Evolutionary conservation across 1,140 invertebrate genomes (phyloP).

Genomic region (Bacillus rossius): DNA sequence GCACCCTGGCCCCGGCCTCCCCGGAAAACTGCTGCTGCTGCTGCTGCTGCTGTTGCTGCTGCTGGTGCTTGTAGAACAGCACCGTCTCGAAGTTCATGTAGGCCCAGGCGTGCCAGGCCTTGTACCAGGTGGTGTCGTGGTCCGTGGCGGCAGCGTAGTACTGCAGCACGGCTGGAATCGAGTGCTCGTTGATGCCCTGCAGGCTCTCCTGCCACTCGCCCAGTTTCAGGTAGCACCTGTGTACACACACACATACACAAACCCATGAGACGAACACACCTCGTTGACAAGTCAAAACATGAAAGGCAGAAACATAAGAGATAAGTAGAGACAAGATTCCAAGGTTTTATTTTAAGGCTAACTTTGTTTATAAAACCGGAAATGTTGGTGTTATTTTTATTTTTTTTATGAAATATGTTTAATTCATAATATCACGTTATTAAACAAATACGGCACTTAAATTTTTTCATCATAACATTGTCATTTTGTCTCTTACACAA

Average conservation of each 20-base stretch:
- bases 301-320: neutral
- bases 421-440: no score
- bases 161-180: slow-evolving; percentile 75
- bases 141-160: slow-evolving; percentile 66
- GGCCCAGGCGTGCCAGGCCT: slow-evolving; percentile 98
- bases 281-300: neutral
- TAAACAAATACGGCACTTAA: no score
- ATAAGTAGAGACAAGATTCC: neutral
- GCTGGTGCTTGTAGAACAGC: slow-evolving; percentile 76
- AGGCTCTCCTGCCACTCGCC: slow-evolving; percentile 87
- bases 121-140: slow-evolving; percentile 69
- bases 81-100: slow-evolving; percentile 98
- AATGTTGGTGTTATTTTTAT: no score
- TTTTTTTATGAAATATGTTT: no score
- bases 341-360: slow-evolving; percentile 11
- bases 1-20: neutral
- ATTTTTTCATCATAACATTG: no score
- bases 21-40: neutral
- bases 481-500: no score
- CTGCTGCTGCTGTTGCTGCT: slow-evolving; percentile 39
- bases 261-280: neutral
- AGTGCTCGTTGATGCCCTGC: slow-evolving; percentile 70
- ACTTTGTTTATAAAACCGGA: no score
- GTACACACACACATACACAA: neutral
- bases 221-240: slow-evolving; percentile 84